phyloP scores from a whole-genome alignment of 2,113 vertebrate genomes.

The Callospermophilus lateralis region DNA sequence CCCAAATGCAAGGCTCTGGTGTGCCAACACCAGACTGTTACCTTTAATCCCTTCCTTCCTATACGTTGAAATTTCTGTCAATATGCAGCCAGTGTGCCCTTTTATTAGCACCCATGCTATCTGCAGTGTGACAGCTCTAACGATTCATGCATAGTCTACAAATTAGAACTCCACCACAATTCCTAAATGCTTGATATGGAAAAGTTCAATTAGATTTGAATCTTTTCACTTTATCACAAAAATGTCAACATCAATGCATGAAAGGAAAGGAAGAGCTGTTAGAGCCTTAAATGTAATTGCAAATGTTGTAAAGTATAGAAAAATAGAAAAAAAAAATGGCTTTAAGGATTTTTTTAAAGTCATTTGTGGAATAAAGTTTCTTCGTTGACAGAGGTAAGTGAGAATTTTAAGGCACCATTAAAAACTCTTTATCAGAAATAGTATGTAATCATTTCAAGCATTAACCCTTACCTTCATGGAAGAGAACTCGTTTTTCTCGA shows the following conservation, averaged over 20 bases:
- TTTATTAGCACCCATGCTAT: slow-evolving; percentile 6
- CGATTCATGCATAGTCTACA: not conserved
- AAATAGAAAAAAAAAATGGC: slow-evolving; percentile 9
- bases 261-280: slow-evolving; percentile 28
- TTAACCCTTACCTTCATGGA: not conserved
- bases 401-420: slow-evolving; percentile 19
- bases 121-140: not conserved
- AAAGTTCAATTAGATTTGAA: slow-evolving; percentile 40
- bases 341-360: slow-evolving; percentile 5
- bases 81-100: not conserved
- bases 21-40: not conserved
- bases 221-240: slow-evolving; percentile 55
- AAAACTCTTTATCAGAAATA: slow-evolving; percentile 34
- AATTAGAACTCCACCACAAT: not conserved
- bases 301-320: slow-evolving; percentile 15
- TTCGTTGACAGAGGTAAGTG: slow-evolving; percentile 23
- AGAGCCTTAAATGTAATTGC: slow-evolving; percentile 37
- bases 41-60: not conserved
- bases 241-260: slow-evolving; percentile 56
- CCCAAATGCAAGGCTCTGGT: not conserved
- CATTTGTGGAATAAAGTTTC: slow-evolving; percentile 25
- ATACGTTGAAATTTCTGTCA: not conserved
- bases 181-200: slow-evolving; percentile 54
- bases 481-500: not conserved
- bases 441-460: not conserved